These are phyloP conservation scores for Larimichthys crocea DNA, from an alignment of 2,113 vertebrate genomes.

Conservation along the genomic window DNA sequence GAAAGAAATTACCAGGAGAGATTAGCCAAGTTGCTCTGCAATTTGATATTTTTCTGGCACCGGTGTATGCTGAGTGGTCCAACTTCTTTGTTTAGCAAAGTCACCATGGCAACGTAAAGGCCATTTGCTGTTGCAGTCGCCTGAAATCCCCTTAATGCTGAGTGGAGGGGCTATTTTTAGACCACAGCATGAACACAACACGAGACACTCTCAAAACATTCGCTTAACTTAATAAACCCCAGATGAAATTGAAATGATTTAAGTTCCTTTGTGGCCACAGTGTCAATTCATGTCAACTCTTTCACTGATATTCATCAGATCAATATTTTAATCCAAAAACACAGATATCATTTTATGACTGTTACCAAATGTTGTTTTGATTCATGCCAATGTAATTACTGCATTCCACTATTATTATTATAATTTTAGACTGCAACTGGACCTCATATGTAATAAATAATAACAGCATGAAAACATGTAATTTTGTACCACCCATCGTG, in stretches of 20 bases:
- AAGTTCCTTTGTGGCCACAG: neutral
- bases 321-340: neutral
- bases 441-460: neutral
- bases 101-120: constrained; percentile 39
- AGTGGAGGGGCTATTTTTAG: constrained; percentile 52
- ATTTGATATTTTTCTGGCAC: constrained; percentile 4
- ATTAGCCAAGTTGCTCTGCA: constrained; percentile 8
- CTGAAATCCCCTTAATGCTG: constrained; percentile 25
- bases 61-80: neutral
- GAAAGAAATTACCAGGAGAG: constrained; percentile 7
- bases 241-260: constrained; percentile 13
- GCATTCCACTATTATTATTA: neutral
- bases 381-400: neutral
- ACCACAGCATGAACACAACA: constrained; percentile 10
- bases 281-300: neutral
- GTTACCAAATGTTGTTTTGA: neutral
- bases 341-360: neutral
- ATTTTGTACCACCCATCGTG: neutral
- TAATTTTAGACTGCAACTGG: neutral
- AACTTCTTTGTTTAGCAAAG: constrained; percentile 35
- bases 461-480: neutral
- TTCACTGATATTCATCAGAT: neutral
- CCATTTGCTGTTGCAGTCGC: constrained; percentile 32
- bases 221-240: constrained; percentile 23
- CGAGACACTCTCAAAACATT: constrained; percentile 16